Percentiles rank a stretch among this genome's conserved stretches.
These are phyloP conservation scores for Apamea anceps DNA, from an alignment of 2,888 invertebrate genomes.

Conservation along the genomic window DNA sequence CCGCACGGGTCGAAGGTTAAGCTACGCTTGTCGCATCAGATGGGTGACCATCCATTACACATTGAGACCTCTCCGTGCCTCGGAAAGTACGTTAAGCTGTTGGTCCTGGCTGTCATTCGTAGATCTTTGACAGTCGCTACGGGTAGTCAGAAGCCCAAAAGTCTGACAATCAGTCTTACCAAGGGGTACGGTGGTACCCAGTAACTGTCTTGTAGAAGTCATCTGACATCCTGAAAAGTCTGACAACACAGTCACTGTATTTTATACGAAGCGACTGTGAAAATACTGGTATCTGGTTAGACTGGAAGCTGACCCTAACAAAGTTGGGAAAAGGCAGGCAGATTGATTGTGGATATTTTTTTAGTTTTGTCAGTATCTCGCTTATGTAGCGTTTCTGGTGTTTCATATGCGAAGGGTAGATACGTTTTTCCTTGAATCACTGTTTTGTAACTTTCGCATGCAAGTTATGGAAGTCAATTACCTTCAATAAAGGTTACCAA, in stretches of 20 bases:
- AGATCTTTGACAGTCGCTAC: no score
- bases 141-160: neutral
- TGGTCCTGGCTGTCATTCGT: no score
- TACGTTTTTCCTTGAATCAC: conserved; percentile 8
- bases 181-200: neutral
- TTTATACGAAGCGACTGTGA: no score
- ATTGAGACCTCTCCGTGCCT: no score
- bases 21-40: neutral
- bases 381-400: neutral
- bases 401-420: neutral
- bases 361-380: neutral
- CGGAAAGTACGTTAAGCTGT: no score
- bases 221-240: neutral
- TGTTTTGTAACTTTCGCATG: conserved; percentile 14
- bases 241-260: no score
- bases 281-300: neutral
- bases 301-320: neutral
- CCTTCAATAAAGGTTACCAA: conserved; percentile 41
- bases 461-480: conserved; percentile 24
- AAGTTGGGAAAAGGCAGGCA: neutral
- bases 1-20: neutral
- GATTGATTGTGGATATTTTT: neutral
- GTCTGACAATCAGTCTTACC: neutral
- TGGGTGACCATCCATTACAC: no score
- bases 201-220: no score